A percentile compares a stretch with the other conserved stretches of the same genome.
Evolutionary conservation across 2,797 vertebrate genomes (phyloP).

Genomic region (Bufotes viridis): DNA sequence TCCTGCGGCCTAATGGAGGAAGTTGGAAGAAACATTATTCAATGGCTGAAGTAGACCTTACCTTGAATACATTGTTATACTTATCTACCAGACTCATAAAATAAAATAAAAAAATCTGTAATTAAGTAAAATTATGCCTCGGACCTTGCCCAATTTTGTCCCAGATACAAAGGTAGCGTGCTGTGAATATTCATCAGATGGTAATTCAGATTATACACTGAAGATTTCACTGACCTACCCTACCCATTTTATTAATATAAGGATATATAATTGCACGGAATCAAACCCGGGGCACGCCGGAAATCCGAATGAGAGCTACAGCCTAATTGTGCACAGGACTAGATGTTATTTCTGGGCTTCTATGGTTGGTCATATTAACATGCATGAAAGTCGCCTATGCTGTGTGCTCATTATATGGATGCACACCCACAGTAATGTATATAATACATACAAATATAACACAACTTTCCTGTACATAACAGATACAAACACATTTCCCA

Average conservation of each 20-base stretch:
- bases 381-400: not conserved
- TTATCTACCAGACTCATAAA: not conserved
- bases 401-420: not conserved
- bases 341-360: not conserved
- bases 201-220: not conserved
- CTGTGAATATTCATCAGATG: not conserved
- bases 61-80: not conserved
- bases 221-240: not conserved
- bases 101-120: not conserved
- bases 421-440: not conserved
- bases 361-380: not conserved
- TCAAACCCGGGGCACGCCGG: not conserved
- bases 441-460: too few relatives aligned
- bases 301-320: not conserved
- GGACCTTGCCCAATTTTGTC: not conserved
- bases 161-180: not conserved
- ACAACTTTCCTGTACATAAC: too few relatives aligned
- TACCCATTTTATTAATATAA: not conserved
- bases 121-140: not conserved
- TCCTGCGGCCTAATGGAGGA: too few relatives aligned
- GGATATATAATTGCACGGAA: not conserved
- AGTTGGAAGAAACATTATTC: not conserved
- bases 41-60: not conserved
- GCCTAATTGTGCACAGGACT: not conserved
- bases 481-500: too few relatives aligned